Conservation (phyloP, 2,113 vertebrate species). For the Anser brachyrhynchus region DNA sequence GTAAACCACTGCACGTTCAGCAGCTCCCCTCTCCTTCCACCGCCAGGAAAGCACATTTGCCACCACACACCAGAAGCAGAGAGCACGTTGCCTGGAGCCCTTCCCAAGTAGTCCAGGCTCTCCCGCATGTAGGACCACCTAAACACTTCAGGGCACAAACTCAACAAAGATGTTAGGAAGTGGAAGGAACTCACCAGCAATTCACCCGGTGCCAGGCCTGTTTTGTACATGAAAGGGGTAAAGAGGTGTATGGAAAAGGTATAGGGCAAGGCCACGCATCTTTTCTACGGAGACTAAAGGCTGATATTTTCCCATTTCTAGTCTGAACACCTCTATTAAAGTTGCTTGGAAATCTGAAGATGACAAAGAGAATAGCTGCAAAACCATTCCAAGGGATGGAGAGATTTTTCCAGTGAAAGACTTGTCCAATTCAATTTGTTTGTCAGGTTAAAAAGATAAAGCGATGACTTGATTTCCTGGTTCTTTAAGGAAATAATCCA, state of each 20-base stretch:
- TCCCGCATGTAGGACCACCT: background rate
- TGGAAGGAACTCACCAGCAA: background rate
- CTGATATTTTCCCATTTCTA: background rate
- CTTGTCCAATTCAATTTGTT: background rate
- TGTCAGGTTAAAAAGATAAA: constrained; percentile 7
- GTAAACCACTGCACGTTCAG: background rate
- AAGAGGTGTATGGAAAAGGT: background rate
- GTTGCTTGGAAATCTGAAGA: background rate
- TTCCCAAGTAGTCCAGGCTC: background rate
- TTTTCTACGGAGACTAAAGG: background rate
- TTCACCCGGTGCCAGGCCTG: background rate
- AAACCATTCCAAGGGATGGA: background rate
- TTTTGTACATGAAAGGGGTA: fast-evolving
- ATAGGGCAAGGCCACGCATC: background rate
- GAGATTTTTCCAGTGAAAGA: background rate
- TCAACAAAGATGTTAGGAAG: background rate
- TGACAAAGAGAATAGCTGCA: background rate
- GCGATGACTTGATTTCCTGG: background rate
- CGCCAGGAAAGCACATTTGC: background rate
- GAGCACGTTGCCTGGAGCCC: background rate
- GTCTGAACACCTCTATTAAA: background rate
- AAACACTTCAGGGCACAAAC: background rate
- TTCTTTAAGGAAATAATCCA: constrained; percentile 18
- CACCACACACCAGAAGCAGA: background rate
- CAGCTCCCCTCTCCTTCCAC: background rate